Base-by-base conservation (phyloP, 2,888 invertebrate genomes). In the Oscheius myriophilus region DNA sequence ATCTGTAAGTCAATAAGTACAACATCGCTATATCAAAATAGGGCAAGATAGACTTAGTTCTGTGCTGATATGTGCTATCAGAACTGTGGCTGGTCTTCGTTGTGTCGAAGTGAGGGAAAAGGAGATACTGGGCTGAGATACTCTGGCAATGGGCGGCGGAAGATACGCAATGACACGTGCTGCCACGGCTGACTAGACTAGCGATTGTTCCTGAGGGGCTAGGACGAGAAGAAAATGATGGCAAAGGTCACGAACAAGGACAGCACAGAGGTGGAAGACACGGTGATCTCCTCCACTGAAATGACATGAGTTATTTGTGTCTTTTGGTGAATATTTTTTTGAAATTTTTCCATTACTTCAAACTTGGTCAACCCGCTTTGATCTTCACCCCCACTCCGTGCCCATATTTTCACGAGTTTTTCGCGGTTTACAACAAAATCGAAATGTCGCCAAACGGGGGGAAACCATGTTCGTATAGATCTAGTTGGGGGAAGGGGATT, bases 211-310 rank as follows among this genome's bases (percentile, higher is more conserved):
- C 57, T 57, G 57, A 55, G 57, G 39, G 18, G 21, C 41, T 33
- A 41, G 42, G 57, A 41, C 14, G 42, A 57, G 23, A 57, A 42
- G 42, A n/a, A n/a, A 18, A 6, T 23, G 49, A 25, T 33, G 18
- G 49, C 33, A 9, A 16, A 61, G n/a, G 61, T 43, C 58, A 12
- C 25, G 25, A 23, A 43, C 12, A 21, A 62, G 62, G 14, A 63
- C 25, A 39, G 52, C 14, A 3, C 25, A 1, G 43, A 18, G 18
- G 55, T 18, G 2, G 67, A 51, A 3, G 67, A 51, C 6, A 53
- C 43, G 3, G 67, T 67, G n/a, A 67, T 67, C 33, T 67, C 67
- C 61, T 67, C 67, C 18, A 67, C 67, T 67, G 54, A 67, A 62
- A 62, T 21, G 12, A 23, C 6, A 59, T 33, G 3, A 9, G 33